These are phyloP conservation scores for Microctenopoma stevenorrisi DNA, from an alignment of 2,797 vertebrate genomes.

Conservation along the genomic window DNA sequence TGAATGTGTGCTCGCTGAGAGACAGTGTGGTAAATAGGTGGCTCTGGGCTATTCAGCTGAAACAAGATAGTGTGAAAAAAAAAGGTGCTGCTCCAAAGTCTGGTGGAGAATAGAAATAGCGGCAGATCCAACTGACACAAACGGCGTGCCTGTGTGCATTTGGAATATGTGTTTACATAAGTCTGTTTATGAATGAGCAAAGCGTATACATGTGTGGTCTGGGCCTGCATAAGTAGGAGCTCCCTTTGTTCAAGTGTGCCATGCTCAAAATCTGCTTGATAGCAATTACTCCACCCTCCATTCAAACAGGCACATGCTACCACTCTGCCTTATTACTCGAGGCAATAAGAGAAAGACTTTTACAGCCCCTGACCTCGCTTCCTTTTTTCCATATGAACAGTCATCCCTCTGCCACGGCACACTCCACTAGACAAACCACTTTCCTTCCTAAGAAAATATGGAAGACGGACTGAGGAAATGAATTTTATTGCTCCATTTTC, in stretches of 20 bases:
- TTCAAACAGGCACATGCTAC: constrained; percentile 74
- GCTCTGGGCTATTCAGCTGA: constrained; percentile 55
- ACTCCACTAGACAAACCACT: constrained; percentile 52
- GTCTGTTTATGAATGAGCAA: constrained; percentile 62
- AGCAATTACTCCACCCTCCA: constrained; percentile 79
- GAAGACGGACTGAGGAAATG: constrained; percentile 59
- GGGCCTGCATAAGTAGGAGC: constrained; percentile 17
- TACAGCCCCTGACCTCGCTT: constrained; percentile 71
- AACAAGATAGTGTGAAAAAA: constrained; percentile 48
- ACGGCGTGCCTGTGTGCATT: constrained; percentile 35
- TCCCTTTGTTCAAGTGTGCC: constrained; percentile 38
- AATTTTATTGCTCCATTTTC: constrained; percentile 73
- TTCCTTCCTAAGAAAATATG: constrained; percentile 56
- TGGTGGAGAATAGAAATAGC: constrained; percentile 47
- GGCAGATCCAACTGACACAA: constrained; percentile 57
- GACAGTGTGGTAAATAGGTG: constrained; percentile 57
- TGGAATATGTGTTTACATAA: constrained; percentile 64
- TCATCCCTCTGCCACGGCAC: constrained; percentile 63
- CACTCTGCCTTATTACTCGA: constrained; percentile 63
- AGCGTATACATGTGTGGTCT: constrained; percentile 71
- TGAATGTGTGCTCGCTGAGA: constrained; percentile 48
- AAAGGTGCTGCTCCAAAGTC: constrained; percentile 34
- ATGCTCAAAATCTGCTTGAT: constrained; percentile 68
- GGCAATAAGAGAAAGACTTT: constrained; percentile 67
- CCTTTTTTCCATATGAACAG: constrained; percentile 74